Evolutionary conservation across 2,888 invertebrate genomes (phyloP).

Genomic region (Melinaea menophilus): DNA sequence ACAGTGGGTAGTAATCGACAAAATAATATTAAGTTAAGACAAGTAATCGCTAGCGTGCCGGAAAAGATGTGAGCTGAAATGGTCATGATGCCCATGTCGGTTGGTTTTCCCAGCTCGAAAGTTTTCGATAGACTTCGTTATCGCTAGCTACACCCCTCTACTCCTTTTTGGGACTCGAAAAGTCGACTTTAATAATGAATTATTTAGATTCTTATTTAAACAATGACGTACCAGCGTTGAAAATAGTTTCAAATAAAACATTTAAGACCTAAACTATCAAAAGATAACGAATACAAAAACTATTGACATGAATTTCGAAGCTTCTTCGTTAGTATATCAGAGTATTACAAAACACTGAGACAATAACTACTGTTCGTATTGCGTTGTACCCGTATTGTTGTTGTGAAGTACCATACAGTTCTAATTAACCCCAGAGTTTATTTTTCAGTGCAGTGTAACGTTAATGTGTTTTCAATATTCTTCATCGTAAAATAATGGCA

Average conservation of each 20-base stretch:
- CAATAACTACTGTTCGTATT: conserved; percentile 1
- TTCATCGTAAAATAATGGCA: conserved; percentile 17
- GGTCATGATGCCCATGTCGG: no score
- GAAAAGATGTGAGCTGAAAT: no score
- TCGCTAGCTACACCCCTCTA: no score
- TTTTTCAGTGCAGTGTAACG: conserved; percentile 20
- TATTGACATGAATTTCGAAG: not conserved
- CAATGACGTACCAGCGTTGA: no score
- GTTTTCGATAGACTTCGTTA: no score
- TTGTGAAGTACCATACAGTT: conserved; percentile 17
- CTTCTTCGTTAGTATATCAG: not conserved
- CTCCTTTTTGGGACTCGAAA: no score
- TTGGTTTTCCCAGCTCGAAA: no score
- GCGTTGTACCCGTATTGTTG: conserved; percentile 12
- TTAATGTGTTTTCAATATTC: conserved; percentile 25
- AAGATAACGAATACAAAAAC: not conserved
- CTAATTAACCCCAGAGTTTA: conserved; percentile 21
- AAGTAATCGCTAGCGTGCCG: no score
- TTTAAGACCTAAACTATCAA: not conserved
- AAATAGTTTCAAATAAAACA: not conserved
- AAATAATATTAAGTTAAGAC: no score
- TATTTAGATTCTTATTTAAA: no score
- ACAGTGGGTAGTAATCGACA: no score
- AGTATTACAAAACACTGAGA: not conserved
- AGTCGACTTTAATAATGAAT: no score